These are phyloP conservation scores for Siphamia tubifer DNA, from an alignment of 2,113 vertebrate species.

Conservation along the genomic window DNA sequence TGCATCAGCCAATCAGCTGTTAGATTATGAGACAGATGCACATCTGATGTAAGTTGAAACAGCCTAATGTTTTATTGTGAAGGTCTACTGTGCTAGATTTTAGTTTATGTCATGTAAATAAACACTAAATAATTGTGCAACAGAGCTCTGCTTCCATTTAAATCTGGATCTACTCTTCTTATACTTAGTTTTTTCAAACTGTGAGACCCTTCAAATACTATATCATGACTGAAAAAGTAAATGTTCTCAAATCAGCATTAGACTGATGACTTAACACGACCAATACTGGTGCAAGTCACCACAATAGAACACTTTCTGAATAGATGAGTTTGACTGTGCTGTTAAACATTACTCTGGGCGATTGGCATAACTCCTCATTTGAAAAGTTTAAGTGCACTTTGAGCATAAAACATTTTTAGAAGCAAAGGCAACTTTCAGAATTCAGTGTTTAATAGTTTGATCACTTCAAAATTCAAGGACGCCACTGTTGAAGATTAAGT, in stretches of 20 bases:
- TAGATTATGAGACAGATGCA: no score
- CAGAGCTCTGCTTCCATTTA: no score
- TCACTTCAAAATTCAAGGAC: not conserved
- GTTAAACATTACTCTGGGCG: constrained; percentile 25
- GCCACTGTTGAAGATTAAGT: not conserved
- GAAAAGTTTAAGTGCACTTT: not conserved
- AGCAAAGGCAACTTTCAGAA: not conserved
- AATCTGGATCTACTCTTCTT: no score
- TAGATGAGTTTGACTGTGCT: not conserved
- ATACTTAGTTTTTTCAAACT: no score
- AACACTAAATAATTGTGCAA: no score
- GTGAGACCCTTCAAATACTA: not conserved
- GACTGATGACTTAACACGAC: not conserved
- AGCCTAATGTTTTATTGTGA: no score
- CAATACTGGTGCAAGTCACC: not conserved
- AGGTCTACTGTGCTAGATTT: no score
- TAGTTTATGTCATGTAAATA: no score
- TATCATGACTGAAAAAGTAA: not conserved
- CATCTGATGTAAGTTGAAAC: no score
- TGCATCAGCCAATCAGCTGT: no score
- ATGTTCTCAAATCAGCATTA: not conserved
- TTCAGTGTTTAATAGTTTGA: not conserved
- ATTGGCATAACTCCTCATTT: not conserved
- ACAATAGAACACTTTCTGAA: not conserved
- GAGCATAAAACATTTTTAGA: not conserved